Evolutionary conservation across 2,888 invertebrate genomes (phyloP).

Genomic region (Sinhomidia bicolor): DNA sequence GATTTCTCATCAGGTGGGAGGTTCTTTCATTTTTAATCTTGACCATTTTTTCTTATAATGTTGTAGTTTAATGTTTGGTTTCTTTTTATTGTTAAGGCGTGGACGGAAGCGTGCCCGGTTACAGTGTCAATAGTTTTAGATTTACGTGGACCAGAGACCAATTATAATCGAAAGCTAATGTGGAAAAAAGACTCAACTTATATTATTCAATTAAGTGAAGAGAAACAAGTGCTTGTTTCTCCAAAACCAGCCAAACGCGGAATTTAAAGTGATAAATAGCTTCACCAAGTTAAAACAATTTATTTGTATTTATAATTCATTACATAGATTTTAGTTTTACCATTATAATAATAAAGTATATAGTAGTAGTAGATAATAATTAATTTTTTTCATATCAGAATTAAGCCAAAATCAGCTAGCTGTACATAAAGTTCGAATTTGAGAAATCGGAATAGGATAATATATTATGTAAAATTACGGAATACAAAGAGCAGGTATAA

Average conservation of each 20-base stretch:
- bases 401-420: background rate
- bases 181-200: slow-evolving; percentile 83
- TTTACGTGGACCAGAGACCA: slow-evolving; percentile 82
- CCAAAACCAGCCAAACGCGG: slow-evolving; percentile 94
- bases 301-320: slow-evolving; percentile 18
- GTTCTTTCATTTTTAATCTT: background rate
- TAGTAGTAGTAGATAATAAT: slow-evolving; percentile 19
- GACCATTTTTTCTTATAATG: background rate
- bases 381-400: background rate
- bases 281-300: slow-evolving; percentile 35
- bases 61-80: slow-evolving; percentile 8
- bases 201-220: slow-evolving; percentile 91
- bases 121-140: slow-evolving; percentile 92
- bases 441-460: background rate
- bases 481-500: background rate
- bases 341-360: background rate
- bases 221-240: slow-evolving; percentile 92
- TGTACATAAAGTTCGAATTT: background rate
- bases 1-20: slow-evolving; percentile 90
- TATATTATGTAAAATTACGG: no score
- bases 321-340: slow-evolving; percentile 9
- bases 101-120: slow-evolving; percentile 95
- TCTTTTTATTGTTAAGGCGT: slow-evolving; percentile 81
- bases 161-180: slow-evolving; percentile 79
- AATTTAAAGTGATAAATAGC: slow-evolving; percentile 82